Evolutionary conservation across 2,888 invertebrate genomes (phyloP), one percentile per base, ranked within the genome.

Genomic region (Anthophora plumipes): DNA sequence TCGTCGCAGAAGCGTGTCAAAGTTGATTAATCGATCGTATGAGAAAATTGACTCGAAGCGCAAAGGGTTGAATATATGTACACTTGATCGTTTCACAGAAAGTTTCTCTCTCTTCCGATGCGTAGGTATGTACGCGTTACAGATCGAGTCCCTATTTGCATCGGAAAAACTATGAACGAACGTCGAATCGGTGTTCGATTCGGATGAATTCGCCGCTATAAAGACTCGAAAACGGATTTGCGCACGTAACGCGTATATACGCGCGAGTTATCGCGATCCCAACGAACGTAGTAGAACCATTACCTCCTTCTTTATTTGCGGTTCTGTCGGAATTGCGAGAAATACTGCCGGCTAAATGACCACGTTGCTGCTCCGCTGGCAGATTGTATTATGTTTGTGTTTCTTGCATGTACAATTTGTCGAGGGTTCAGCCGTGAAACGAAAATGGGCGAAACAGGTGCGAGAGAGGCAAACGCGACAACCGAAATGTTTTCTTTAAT

Each of bases 321-420:
- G n/a, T 57, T 77, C 57, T 20, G 1, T 43, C 48, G 72, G 48
- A 41, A 72, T 55, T 64, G 43, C 54, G 52, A 41, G 46, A 14
- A 52, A 22, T 50, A 37, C 25, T 11, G 48, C 31, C 59, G 50
- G 7, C n/a, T 20, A 17, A 12, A 48, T n/a, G 43, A 39, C 20
- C 59, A 61, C 20, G 46, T 59, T 55, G 55, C 67, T 68, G 67
- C 61, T 74, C 50, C 67, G 59, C 59, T 75, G 69, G 63, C 76
- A 52, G 57, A 69, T 68, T 63, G 78, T 69, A 64, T 63, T 69
- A 75, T 69, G 69, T 64, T 75, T 63, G 63, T 69, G 69, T 78
- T 69, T 43, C 54, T 75, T 75, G 76, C 77, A 74, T 68, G 77
- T 20, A 75, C 41, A 39, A 67, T 54, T 48, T 55, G 54, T 61